Percentiles rank a stretch among this genome's conserved stretches.
phyloP scores from a whole-genome alignment of 1,140 invertebrate species.

The Subanguina moxae region DNA sequence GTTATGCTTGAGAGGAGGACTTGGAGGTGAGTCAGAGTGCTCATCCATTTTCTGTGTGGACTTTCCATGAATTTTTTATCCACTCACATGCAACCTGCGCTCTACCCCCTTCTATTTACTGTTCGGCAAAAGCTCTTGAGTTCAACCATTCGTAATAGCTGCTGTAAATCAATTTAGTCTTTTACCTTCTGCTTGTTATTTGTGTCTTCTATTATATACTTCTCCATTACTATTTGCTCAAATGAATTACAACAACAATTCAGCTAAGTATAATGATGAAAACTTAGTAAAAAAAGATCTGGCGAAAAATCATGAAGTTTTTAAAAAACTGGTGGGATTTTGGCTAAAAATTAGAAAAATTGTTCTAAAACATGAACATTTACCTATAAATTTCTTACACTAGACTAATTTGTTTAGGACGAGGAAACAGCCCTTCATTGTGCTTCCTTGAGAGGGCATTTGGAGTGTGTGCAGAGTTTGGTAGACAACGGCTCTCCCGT shows the following conservation, averaged over 20 bases:
- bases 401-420: slow-evolving; percentile 61
- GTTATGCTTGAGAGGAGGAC: too few relatives aligned
- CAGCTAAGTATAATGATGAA: background rate
- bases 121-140: too few relatives aligned
- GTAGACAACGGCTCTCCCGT: slow-evolving; percentile 88
- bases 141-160: too few relatives aligned
- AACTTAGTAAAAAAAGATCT: background rate
- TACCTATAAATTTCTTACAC: too few relatives aligned
- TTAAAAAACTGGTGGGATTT: too few relatives aligned
- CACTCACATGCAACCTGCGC: background rate
- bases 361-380: too few relatives aligned
- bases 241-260: slow-evolving; percentile 4
- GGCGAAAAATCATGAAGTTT: background rate
- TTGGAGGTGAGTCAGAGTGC: background rate
- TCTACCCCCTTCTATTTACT: background rate
- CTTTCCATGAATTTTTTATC: background rate
- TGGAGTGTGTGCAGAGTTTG: slow-evolving; percentile 76
- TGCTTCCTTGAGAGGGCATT: slow-evolving; percentile 64
- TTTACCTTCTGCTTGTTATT: too few relatives aligned
- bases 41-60: background rate
- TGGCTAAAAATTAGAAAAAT: too few relatives aligned
- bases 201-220: too few relatives aligned
- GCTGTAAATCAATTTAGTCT: too few relatives aligned
- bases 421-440: slow-evolving; percentile 66
- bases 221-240: background rate